Percentiles rank a stretch among this genome's conserved stretches.
phyloP scores from a whole-genome alignment of 2,113 vertebrate species.

The Limanda limanda region DNA sequence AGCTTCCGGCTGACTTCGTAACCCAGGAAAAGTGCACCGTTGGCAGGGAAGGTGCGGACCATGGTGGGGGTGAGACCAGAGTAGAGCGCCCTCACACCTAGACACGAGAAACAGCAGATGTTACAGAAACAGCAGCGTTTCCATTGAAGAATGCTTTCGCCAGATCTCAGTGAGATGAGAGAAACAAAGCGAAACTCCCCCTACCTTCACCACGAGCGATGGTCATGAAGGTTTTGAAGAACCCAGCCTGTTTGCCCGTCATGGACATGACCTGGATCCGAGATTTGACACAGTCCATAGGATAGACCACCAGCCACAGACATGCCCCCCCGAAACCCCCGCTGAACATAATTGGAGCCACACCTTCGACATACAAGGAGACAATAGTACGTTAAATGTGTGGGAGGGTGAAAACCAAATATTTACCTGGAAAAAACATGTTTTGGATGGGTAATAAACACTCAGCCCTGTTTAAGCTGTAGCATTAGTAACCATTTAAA shows the following conservation, averaged over 20 bases:
- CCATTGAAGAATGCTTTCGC: too few relatives aligned
- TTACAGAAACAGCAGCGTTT: not conserved
- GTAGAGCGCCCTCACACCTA: constrained; percentile 91
- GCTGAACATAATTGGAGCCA: constrained; percentile 89
- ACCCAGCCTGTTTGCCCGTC: constrained; percentile 90
- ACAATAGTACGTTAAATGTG: not conserved
- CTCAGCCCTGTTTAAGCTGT: too few relatives aligned
- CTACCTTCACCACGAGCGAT: constrained; percentile 90
- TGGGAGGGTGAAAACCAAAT: not conserved
- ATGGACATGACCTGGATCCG: constrained; percentile 98
- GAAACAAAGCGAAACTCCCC: not conserved
- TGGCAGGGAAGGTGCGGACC: constrained; percentile 95
- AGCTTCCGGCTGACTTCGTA: constrained; percentile 93
- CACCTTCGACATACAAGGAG: constrained; percentile 77
- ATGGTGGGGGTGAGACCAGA: constrained; percentile 96
- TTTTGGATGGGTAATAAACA: not conserved
- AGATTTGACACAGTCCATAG: constrained; percentile 97
- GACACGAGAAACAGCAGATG: constrained; percentile 46
- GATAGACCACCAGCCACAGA: constrained; percentile 95
- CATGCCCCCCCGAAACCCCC: constrained; percentile 94
- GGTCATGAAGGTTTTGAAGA: constrained; percentile 88
- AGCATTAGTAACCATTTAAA: too few relatives aligned
- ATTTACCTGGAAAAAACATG: not conserved
- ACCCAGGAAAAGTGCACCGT: constrained; percentile 92
- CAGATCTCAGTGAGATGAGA: too few relatives aligned